These are phyloP conservation scores for Galaxea fascicularis DNA, from an alignment of 92 coral and sea anemone genomes.

Conservation along the genomic window DNA sequence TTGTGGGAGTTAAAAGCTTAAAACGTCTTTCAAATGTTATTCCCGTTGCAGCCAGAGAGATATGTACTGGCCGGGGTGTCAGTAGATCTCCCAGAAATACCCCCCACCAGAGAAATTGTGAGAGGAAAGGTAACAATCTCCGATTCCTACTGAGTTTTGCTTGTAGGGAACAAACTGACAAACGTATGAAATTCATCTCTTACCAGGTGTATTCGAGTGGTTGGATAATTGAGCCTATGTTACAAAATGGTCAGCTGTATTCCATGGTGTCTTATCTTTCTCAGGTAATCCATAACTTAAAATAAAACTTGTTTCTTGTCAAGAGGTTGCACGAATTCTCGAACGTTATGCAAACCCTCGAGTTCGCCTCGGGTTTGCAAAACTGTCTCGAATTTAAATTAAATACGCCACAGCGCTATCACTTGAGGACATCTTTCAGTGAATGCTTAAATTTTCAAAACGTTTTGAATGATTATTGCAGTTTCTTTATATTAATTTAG, in stretches of 20 bases:
- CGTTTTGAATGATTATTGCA: not conserved
- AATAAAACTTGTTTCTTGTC: not conserved
- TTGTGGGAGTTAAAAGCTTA: no score
- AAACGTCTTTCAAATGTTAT: not conserved
- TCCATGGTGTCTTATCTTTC: conserved; percentile 95
- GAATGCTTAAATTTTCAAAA: no score
- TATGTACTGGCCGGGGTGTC: conserved; percentile 77
- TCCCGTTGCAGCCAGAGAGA: conserved; percentile 71
- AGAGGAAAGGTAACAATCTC: conserved; percentile 79
- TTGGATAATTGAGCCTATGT: conserved; percentile 95
- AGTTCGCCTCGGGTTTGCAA: no score
- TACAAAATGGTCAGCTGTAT: conserved; percentile 92
- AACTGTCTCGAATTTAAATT: no score
- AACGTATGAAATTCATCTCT: not conserved
- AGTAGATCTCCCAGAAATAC: conserved; percentile 80
- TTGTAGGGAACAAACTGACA: not conserved
- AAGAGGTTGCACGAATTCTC: no score
- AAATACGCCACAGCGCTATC: no score
- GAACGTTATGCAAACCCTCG: no score
- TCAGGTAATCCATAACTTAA: conserved; percentile 66
- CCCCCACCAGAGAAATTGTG: conserved; percentile 68
- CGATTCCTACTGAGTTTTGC: not conserved
- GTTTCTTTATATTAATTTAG: not conserved
- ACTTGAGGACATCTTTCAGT: not conserved
- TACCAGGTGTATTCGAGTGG: conserved; percentile 82